Evolutionary conservation across 2,113 vertebrate species (phyloP).

Genomic region (Trichomycterus rosablanca): DNA sequence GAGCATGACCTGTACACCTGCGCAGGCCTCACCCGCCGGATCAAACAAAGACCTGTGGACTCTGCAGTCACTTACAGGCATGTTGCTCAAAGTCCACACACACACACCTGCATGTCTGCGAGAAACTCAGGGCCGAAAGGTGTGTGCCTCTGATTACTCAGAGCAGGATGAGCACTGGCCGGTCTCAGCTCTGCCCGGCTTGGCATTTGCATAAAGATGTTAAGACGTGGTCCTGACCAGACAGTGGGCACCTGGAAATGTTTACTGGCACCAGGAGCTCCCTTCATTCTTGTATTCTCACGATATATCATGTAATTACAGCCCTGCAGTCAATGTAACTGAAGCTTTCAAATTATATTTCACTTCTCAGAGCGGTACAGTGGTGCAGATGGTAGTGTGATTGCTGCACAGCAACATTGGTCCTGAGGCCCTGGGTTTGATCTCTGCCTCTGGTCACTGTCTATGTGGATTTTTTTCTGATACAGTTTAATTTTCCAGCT

Average conservation of each 20-base stretch:
- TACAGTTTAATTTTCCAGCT: no score
- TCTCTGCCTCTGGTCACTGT: no score
- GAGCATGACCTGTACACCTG: conserved; percentile 7
- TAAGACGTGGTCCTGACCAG: conserved; percentile 23
- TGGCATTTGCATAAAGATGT: conserved; percentile 33
- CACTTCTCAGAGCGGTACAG: no score
- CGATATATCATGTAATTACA: no score
- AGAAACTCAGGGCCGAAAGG: conserved; percentile 2
- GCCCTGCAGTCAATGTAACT: no score
- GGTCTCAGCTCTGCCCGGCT: conserved; percentile 25
- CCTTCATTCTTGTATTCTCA: no score
- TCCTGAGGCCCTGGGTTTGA: no score
- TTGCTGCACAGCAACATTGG: no score
- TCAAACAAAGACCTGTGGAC: conserved; percentile 50
- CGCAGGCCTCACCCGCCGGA: conserved; percentile 38
- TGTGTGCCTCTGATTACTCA: conserved; percentile 50
- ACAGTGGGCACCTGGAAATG: conserved; percentile 55
- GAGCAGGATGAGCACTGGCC: conserved; percentile 35
- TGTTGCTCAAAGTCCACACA: conserved; percentile 40
- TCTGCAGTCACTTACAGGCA: conserved; percentile 15
- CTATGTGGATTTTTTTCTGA: no score
- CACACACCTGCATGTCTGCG: conserved; percentile 20
- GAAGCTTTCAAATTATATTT: no score
- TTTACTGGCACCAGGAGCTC: no score
- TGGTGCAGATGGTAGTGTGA: no score